Base-by-base conservation (phyloP, 2,113 vertebrate genomes). In the Urocolius indicus region DNA sequence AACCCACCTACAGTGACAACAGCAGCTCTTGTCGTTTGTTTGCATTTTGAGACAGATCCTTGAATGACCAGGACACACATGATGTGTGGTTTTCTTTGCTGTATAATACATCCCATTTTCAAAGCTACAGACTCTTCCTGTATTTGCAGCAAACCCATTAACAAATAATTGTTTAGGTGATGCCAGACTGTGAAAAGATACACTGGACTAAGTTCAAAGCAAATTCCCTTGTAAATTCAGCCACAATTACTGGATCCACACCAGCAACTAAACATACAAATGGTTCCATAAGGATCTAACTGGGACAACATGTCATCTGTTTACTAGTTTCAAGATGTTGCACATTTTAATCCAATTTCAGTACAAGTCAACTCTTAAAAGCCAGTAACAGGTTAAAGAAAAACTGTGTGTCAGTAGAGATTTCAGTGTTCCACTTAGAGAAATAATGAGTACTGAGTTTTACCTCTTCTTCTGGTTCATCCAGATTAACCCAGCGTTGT, bases 401-500 rank as follows among this genome's bases (percentile, higher is more conserved):
- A 80, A 38, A n/a, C 2, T 8, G 8, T 38, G 17, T 24, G 62
- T 5, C 21, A 83, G 27, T 19, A 67, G 0, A 55, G 19, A 49
- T 57, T 75, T 51, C 41, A 27, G 43, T 59, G 90, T 88, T 62
- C 16, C 17, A 29, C 36, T 77, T 41, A 11, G 34, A 58, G 12
- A 89, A 90, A 30, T n/a, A 15, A 24, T 0, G 4, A 90, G 20
- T 13, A 24, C 8, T 82, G 38, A 54, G 27, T 57, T 80, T 94
- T 81, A 99, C 99, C 98, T 99, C 99, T 88, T 99, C 99, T 90
- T 99, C 99, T 1, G 99, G 99, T 90, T 99, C 99, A 45, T 99
- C 99, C 73, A 98, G 61, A 96, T 99, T 99, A 38, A 99, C 98
- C 99, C 99, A 99, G 75, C 97, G 98, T 93, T 99, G 98, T 89